phyloP scores from a whole-genome alignment of 2,888 invertebrate genomes.

The Aelia acuminata region DNA sequence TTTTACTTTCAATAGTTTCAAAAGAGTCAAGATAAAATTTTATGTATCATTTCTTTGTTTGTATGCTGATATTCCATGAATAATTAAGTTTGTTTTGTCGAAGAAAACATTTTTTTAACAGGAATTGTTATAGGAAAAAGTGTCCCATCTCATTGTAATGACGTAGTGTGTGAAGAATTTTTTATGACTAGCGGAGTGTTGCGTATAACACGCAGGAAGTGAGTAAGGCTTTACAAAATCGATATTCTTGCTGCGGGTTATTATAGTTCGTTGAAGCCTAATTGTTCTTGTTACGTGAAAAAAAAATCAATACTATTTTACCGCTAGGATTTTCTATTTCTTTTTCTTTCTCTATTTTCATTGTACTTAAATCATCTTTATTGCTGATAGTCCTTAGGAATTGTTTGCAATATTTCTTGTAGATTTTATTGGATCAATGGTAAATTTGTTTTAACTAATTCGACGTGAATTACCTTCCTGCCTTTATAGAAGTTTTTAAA shows the following conservation, averaged over 20 bases:
- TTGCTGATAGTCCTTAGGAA: too few species aligned
- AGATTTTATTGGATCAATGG: too few species aligned
- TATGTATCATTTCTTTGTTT: too few species aligned
- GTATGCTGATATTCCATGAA: too few species aligned
- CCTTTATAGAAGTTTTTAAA: too few species aligned
- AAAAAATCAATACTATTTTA: not conserved
- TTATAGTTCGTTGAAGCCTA: slow-evolving; percentile 9
- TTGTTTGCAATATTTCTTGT: too few species aligned
- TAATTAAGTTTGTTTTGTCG: too few species aligned
- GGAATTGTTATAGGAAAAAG: not conserved
- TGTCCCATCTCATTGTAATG: not conserved
- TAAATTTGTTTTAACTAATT: too few species aligned
- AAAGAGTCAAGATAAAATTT: too few species aligned
- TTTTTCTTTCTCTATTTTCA: not conserved
- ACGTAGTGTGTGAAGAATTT: slow-evolving; percentile 1
- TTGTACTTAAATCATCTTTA: not conserved
- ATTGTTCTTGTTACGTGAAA: slow-evolving; percentile 4
- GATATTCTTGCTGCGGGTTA: not conserved
- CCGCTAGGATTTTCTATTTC: not conserved
- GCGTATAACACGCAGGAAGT: slow-evolving; percentile 6
- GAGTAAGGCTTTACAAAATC: slow-evolving; percentile 6
- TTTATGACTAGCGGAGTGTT: not conserved
- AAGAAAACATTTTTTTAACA: not conserved
- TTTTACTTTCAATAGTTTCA: too few species aligned
- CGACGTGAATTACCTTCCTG: too few species aligned